Conservation (phyloP, 1,140 invertebrate species). For the Tetraneura akinire region DNA sequence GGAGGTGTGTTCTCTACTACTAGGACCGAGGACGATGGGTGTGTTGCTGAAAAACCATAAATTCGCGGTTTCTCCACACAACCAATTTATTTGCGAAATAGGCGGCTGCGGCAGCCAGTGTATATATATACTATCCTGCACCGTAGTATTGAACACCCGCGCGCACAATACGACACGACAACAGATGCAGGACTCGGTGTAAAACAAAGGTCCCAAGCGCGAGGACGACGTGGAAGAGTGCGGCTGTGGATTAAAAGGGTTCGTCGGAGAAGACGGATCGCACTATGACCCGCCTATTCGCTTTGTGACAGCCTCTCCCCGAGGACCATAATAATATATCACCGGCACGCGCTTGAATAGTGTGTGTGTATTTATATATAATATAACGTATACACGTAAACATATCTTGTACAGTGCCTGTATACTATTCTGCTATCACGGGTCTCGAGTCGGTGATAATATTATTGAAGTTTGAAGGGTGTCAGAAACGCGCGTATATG, state of each 20-base stretch:
- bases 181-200: slow-evolving; percentile 51
- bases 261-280: slow-evolving; percentile 47
- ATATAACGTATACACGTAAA: neutral
- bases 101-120: neutral
- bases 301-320: slow-evolving; percentile 51
- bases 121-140: neutral
- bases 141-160: neutral
- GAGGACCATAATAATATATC: slow-evolving; percentile 51
- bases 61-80: slow-evolving; percentile 45
- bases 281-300: slow-evolving; percentile 51
- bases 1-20: neutral
- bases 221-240: slow-evolving; percentile 35
- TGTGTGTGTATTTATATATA: neutral
- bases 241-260: slow-evolving; percentile 47
- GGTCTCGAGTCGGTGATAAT: slow-evolving; percentile 31
- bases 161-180: slow-evolving; percentile 49
- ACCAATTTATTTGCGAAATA: slow-evolving; percentile 47
- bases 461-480: slow-evolving; percentile 49
- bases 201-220: slow-evolving; percentile 43
- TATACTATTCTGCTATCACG: slow-evolving; percentile 2
- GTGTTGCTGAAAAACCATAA: slow-evolving; percentile 49
- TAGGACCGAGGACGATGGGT: neutral
- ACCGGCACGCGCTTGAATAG: slow-evolving; percentile 45
- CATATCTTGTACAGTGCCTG: slow-evolving; percentile 10
- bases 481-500: slow-evolving; percentile 17